Conservation (phyloP, 2,797 vertebrate species). For the Geotrypetes seraphini region DNA sequence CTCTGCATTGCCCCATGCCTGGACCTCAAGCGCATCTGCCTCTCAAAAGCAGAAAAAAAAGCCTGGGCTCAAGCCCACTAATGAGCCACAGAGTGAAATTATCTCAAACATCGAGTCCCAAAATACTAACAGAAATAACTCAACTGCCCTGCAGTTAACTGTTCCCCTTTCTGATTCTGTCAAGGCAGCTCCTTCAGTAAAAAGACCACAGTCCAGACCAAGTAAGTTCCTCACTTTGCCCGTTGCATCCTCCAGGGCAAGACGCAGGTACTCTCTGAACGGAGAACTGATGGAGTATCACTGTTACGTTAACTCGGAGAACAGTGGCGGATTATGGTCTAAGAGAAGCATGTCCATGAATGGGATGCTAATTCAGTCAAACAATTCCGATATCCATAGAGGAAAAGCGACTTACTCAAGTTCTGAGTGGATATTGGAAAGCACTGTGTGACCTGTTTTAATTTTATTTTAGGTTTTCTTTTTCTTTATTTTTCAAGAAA, state of each 20-base stretch:
- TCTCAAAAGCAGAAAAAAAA: slow-evolving; percentile 79
- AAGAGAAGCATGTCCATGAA: slow-evolving; percentile 88
- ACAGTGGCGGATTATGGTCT: slow-evolving; percentile 53
- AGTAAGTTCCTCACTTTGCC: slow-evolving; percentile 90
- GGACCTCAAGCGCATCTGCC: slow-evolving; percentile 71
- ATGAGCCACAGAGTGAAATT: slow-evolving; percentile 54
- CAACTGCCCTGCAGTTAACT: slow-evolving; percentile 70
- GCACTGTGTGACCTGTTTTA: slow-evolving; percentile 71
- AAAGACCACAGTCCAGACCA: slow-evolving; percentile 70
- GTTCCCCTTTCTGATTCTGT: slow-evolving; percentile 40
- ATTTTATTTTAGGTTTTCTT: slow-evolving; percentile 20
- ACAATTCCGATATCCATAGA: slow-evolving; percentile 44
- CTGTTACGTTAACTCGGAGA: slow-evolving; percentile 47
- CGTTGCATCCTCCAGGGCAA: slow-evolving; percentile 54
- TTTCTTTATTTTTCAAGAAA: no score
- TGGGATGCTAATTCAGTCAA: slow-evolving; percentile 67
- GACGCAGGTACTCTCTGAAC: slow-evolving; percentile 76
- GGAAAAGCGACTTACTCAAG: slow-evolving; percentile 67
- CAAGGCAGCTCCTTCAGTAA: slow-evolving; percentile 64
- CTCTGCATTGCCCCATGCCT: slow-evolving; percentile 68
- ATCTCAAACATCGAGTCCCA: slow-evolving; percentile 64
- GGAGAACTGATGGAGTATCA: slow-evolving; percentile 64
- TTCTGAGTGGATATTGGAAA: slow-evolving; percentile 88
- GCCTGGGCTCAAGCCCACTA: slow-evolving; percentile 57
- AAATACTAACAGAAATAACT: slow-evolving; percentile 96